Conservation (phyloP, 2,888 invertebrate species). For the Ditula angustiorana region DNA sequence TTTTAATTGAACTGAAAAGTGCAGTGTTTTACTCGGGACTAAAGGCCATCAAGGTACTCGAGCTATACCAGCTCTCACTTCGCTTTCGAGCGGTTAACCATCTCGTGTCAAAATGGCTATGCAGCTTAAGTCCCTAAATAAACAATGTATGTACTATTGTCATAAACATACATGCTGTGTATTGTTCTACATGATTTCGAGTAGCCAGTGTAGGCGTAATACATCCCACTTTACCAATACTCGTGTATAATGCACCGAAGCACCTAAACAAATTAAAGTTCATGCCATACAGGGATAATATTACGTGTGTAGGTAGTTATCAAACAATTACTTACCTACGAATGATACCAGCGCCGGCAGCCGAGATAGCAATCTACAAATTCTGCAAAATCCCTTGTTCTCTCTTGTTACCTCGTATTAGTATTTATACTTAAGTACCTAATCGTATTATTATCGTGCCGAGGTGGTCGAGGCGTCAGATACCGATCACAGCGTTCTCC, state of each 20-base stretch:
- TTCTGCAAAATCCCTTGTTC: conserved; percentile 53
- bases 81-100: too few relatives aligned
- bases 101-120: too few relatives aligned
- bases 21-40: too few relatives aligned
- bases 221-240: neutral
- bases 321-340: neutral
- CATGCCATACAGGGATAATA: neutral
- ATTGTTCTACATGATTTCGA: too few relatives aligned
- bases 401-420: conserved; percentile 61
- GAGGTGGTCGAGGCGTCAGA: neutral
- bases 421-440: conserved; percentile 63
- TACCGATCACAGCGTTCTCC: neutral
- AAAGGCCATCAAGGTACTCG: too few relatives aligned
- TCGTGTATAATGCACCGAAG: too few relatives aligned
- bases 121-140: too few relatives aligned
- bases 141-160: too few relatives aligned
- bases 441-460: conserved; percentile 65
- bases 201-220: too few relatives aligned
- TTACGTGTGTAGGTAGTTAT: neutral
- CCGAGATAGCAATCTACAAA: conserved; percentile 50
- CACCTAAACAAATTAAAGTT: neutral
- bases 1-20: too few relatives aligned
- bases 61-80: too few relatives aligned
- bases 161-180: too few relatives aligned
- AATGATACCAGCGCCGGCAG: conserved; percentile 29